These are phyloP conservation scores for Nesidiocoris tenuis DNA, from an alignment of 2,888 invertebrate species.

Conservation along the genomic window DNA sequence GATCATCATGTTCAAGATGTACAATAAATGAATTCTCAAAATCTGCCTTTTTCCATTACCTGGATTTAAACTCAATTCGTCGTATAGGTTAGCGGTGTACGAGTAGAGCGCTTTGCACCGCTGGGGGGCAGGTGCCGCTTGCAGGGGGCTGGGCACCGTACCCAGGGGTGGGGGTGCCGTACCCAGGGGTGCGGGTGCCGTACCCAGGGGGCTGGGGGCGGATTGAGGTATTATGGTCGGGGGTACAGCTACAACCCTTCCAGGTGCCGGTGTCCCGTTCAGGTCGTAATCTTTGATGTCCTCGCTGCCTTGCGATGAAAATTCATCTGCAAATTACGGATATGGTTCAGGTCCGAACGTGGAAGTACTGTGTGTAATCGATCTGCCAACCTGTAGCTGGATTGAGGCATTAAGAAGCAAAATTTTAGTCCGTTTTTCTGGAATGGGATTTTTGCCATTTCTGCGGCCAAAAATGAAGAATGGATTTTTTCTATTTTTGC, in stretches of 20 bases:
- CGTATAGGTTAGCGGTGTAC: constrained; percentile 82
- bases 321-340: constrained; percentile 72
- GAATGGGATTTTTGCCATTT: too few species aligned
- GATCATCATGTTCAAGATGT: too few species aligned
- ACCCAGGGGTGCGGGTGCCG: neutral
- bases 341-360: neutral
- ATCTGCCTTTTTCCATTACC: too few species aligned
- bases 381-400: neutral
- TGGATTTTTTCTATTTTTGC: too few species aligned
- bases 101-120: constrained; percentile 83
- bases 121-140: constrained; percentile 55
- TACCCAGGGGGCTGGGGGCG: neutral
- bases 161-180: neutral
- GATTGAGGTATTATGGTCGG: neutral
- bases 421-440: too few species aligned
- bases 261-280: neutral
- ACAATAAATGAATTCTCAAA: too few species aligned
- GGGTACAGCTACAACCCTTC: neutral
- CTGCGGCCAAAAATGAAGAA: too few species aligned
- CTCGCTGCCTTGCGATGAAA: constrained; percentile 71
- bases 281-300: constrained; percentile 45
- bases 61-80: constrained; percentile 74
- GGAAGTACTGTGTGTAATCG: neutral
- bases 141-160: constrained; percentile 14
- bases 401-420: neutral